Evolutionary conservation across 2,113 vertebrate species (phyloP).

Genomic region (Dicaeum eximium): DNA sequence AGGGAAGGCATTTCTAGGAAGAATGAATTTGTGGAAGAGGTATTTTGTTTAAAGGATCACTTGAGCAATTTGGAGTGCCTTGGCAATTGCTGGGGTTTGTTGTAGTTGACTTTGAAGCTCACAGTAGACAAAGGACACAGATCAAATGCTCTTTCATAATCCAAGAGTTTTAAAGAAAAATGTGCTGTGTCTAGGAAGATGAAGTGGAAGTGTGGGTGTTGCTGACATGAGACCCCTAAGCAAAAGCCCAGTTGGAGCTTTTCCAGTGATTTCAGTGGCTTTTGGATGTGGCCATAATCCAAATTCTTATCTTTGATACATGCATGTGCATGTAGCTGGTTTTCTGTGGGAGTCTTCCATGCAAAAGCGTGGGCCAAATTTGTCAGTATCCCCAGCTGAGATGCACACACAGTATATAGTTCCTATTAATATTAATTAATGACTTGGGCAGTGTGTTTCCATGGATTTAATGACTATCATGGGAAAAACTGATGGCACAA

Average conservation of each 20-base stretch:
- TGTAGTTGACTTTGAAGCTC: neutral
- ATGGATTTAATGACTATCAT: neutral
- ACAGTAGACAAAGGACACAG: neutral
- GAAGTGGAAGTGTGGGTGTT: neutral
- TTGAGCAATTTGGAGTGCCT: neutral
- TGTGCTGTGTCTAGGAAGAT: neutral
- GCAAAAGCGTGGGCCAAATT: neutral
- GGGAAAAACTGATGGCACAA: neutral
- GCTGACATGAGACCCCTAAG: neutral
- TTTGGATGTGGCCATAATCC: neutral
- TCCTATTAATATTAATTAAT: neutral
- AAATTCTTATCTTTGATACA: neutral
- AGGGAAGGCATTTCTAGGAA: neutral
- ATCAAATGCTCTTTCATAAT: neutral
- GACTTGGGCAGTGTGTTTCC: neutral
- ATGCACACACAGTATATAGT: neutral
- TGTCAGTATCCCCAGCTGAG: neutral
- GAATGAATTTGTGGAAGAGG: neutral
- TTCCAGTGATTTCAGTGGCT: neutral
- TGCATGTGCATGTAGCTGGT: neutral
- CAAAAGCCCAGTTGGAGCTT: neutral
- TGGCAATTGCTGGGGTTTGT: neutral
- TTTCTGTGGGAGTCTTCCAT: neutral
- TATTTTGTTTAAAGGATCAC: neutral
- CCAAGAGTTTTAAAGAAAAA: neutral